phyloP scores from a whole-genome alignment of 2,797 vertebrate genomes.

The Xyrichtys novacula region DNA sequence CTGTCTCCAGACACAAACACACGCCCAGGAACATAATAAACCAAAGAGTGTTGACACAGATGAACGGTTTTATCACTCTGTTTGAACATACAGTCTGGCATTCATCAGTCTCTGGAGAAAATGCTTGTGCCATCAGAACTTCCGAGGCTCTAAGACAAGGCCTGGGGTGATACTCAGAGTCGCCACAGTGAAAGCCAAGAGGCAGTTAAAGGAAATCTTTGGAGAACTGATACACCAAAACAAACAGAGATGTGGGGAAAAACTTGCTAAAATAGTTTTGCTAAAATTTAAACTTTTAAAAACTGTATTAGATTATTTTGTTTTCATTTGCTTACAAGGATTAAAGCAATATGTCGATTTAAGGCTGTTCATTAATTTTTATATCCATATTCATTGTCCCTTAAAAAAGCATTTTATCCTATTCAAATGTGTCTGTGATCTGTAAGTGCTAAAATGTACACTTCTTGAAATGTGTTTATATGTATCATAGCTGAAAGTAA shows the following conservation, averaged over 20 bases:
- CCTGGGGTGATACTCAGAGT: background rate
- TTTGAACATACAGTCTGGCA: background rate
- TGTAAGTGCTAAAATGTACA: too few relatives aligned
- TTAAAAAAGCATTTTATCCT: too few relatives aligned
- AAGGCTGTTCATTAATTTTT: too few relatives aligned
- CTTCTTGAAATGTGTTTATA: too few relatives aligned
- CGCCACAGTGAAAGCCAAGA: background rate
- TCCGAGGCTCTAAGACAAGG: background rate
- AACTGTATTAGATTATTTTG: too few relatives aligned
- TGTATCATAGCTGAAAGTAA: too few relatives aligned
- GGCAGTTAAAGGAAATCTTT: background rate
- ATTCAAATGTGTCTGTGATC: too few relatives aligned
- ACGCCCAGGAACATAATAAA: background rate
- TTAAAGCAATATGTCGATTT: too few relatives aligned
- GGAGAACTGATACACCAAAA: background rate
- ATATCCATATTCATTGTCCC: too few relatives aligned
- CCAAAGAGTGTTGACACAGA: background rate
- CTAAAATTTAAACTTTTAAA: too few relatives aligned
- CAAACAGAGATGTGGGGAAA: background rate
- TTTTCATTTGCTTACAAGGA: too few relatives aligned
- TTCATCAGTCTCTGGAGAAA: background rate
- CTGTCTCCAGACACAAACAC: constrained; percentile 1
- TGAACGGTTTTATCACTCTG: background rate
- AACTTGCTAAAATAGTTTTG: too few relatives aligned
- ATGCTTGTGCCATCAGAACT: background rate